Base-by-base conservation (phyloP, 64 coral and sea anemone species). In the Cladopsammia gracilis region DNA sequence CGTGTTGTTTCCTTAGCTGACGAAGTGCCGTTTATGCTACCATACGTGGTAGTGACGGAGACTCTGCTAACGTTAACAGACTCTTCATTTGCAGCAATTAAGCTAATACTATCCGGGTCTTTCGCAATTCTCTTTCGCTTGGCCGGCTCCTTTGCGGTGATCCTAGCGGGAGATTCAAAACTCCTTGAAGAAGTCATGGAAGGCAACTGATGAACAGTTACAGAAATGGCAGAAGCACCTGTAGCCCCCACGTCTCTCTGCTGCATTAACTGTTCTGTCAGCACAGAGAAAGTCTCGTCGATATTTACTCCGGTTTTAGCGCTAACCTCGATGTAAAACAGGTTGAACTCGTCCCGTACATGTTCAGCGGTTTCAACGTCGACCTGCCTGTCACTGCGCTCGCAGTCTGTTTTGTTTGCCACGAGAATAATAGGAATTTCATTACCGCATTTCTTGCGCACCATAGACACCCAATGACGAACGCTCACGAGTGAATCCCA, bases 261-360 rank as follows among this genome's bases (percentile, higher is more conserved):
- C 58, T 88, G 65, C 49, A 97, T 97, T 5, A 97, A 52, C 64
- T 75, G 73, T 9, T 94, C 92, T 1, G 80, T 76, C 23, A 97
- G 66, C 62, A 91, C 77, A 47, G 87, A 65, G 70, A 97, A 97
- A 10, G 67, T 81, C 51, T 97, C 92, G 11, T 97, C 95, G 44
- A 97, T 91, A 60, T 97, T 97, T 8, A 52, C 72, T 25, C 91
- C 64, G 3, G 58, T 85, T 74, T 87, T 91, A 22, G 81, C 88
- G 22, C 95, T 97, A 3, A 84, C 93, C 49, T 97, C 95, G 19
- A 97, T 76, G 74, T 97, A 97, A 75, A 97, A 94, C 47, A 86
- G 62, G 59, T 83, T 68, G 24, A 87, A 90, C 3, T 79, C 76
- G 19, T 65, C 14, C 8, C 88, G 72, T 45, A 86, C 86, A 42